Evolutionary conservation across 2,888 invertebrate species (phyloP).

Genomic region (Auanema sp.): DNA sequence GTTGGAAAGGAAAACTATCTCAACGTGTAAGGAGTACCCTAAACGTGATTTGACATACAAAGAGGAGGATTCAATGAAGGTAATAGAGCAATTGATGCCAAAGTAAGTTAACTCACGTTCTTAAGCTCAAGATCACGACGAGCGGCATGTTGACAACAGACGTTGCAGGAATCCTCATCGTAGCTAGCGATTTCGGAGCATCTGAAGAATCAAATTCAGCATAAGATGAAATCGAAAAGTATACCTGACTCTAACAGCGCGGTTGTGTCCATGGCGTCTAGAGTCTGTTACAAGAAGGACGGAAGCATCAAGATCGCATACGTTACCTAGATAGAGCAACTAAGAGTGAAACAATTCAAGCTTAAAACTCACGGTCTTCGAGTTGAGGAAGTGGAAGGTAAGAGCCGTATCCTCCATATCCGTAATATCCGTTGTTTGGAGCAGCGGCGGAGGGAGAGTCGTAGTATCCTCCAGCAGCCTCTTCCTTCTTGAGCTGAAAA

Average conservation of each 20-base stretch:
- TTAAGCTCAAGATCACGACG: slow-evolving; percentile 39
- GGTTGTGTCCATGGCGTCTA: slow-evolving; percentile 26
- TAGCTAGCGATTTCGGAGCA: slow-evolving; percentile 49
- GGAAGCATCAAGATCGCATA: slow-evolving; percentile 50
- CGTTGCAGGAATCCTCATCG: slow-evolving; percentile 49
- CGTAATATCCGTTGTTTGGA: slow-evolving; percentile 12
- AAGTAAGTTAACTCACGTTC: slow-evolving; percentile 28
- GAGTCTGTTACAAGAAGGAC: slow-evolving; percentile 46
- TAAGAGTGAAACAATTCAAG: not conserved
- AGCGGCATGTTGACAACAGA: slow-evolving; percentile 52
- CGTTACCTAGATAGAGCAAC: slow-evolving; percentile 33
- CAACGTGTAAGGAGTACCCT: slow-evolving; percentile 10
- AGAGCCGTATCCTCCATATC: slow-evolving; percentile 14
- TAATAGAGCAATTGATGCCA: too few species aligned
- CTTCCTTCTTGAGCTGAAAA: slow-evolving; percentile 22
- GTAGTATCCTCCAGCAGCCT: slow-evolving; percentile 28
- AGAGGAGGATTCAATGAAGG: not conserved
- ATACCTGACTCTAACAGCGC: slow-evolving; percentile 43
- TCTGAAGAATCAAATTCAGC: slow-evolving; percentile 14
- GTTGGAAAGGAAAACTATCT: not conserved
- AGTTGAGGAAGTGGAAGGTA: slow-evolving; percentile 32
- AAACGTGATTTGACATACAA: slow-evolving; percentile 1
- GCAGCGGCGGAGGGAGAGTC: slow-evolving; percentile 12
- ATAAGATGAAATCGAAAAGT: not conserved
- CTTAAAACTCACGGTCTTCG: slow-evolving; percentile 32